phyloP scores from a whole-genome alignment of 2,113 vertebrate species.

The Eublepharis macularius region DNA sequence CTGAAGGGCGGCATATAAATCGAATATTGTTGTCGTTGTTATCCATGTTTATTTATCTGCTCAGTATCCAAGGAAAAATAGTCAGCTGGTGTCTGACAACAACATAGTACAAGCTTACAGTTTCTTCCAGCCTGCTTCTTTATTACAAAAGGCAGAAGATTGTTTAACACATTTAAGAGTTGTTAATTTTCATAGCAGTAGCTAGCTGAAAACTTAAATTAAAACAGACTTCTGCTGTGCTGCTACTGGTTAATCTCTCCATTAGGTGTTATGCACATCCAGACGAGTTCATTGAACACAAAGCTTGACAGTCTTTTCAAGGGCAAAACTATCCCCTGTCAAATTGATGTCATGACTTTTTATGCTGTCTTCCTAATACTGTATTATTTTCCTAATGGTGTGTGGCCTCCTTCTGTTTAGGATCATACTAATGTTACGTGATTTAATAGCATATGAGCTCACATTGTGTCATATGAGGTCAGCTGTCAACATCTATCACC shows the following conservation, averaged over 20 bases:
- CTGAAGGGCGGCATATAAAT: no score
- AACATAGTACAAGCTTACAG: slow-evolving; percentile 59
- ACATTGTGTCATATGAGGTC: slow-evolving; percentile 10
- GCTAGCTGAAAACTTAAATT: slow-evolving; percentile 65
- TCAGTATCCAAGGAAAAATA: slow-evolving; percentile 52
- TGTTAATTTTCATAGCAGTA: slow-evolving; percentile 71
- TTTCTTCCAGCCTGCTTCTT: slow-evolving; percentile 59
- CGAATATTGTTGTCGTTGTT: no score
- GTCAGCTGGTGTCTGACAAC: slow-evolving; percentile 60
- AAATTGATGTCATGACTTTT: slow-evolving; percentile 59
- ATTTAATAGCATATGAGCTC: slow-evolving; percentile 30
- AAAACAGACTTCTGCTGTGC: slow-evolving; percentile 66
- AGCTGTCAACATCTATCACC: slow-evolving; percentile 38
- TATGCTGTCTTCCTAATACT: slow-evolving; percentile 32
- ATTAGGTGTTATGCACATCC: slow-evolving; percentile 59
- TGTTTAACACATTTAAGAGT: slow-evolving; percentile 69
- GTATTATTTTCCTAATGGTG: slow-evolving; percentile 30
- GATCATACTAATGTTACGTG: slow-evolving; percentile 30
- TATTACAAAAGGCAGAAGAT: slow-evolving; percentile 61
- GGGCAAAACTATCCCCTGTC: slow-evolving; percentile 41
- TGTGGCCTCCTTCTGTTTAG: slow-evolving; percentile 37
- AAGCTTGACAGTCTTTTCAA: slow-evolving; percentile 45
- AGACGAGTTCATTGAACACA: slow-evolving; percentile 61
- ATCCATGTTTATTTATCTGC: slow-evolving; percentile 58
- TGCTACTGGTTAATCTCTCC: slow-evolving; percentile 62